Conservation (phyloP, 2,797 vertebrate genomes). For the Selene dorsalis region DNA sequence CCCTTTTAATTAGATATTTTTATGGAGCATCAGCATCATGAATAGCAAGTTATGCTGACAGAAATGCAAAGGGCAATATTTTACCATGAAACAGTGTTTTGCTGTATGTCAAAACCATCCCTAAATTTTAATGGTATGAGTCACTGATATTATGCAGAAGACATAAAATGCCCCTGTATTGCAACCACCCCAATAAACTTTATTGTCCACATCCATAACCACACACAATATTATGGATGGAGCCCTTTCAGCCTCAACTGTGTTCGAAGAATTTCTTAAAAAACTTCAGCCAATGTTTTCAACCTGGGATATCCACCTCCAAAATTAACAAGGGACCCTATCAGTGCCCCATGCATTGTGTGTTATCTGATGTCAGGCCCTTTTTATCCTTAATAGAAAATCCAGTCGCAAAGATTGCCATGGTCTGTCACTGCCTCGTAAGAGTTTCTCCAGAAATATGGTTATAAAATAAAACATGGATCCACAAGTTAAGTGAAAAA, state of each 20-base stretch:
- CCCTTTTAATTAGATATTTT: neutral
- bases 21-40: neutral
- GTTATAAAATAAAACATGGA: constrained; percentile 42
- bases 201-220: constrained; percentile 6
- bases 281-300: constrained; percentile 22
- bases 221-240: neutral
- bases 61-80: neutral
- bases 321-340: constrained; percentile 57
- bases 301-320: constrained; percentile 12
- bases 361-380: constrained; percentile 55
- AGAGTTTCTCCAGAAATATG: constrained; percentile 34
- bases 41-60: neutral
- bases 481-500: constrained; percentile 38
- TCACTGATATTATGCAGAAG: neutral
- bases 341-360: constrained; percentile 30
- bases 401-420: constrained; percentile 29
- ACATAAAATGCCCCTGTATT: neutral
- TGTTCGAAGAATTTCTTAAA: constrained; percentile 33
- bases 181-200: neutral
- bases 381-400: constrained; percentile 59
- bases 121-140: neutral
- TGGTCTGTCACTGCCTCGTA: constrained; percentile 30
- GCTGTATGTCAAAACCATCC: neutral
- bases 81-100: neutral
- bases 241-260: neutral